Conservation (phyloP, 2,797 vertebrate genomes). For the Loris lydekkerianus region DNA sequence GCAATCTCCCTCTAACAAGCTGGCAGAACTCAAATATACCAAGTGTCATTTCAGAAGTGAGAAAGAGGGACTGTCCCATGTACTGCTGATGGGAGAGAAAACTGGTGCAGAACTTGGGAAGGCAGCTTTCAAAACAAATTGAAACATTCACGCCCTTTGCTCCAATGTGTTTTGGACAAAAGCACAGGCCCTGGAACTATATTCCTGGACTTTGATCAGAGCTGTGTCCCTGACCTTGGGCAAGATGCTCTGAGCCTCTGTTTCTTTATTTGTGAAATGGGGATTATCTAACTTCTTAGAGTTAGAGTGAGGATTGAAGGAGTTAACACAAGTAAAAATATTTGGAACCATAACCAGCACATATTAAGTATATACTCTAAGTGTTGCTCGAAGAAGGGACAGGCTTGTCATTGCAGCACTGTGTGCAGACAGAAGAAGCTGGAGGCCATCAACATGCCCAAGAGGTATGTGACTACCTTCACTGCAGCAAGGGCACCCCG, state of each 20-base stretch:
- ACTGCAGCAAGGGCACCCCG: neutral
- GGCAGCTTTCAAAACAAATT: neutral
- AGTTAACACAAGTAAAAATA: neutral
- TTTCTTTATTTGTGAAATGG: neutral
- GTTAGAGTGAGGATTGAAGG: neutral
- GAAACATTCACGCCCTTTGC: neutral
- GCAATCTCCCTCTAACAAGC: neutral
- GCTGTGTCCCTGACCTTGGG: neutral
- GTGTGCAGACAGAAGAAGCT: neutral
- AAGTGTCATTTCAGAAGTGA: too few relatives aligned
- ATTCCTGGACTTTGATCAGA: neutral
- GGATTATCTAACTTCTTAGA: neutral
- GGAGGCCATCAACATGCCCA: neutral
- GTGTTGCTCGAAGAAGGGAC: neutral
- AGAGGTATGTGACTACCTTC: neutral
- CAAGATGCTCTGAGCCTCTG: neutral
- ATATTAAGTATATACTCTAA: neutral
- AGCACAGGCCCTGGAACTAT: neutral
- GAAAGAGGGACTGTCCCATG: neutral
- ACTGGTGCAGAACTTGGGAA: neutral
- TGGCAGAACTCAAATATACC: neutral
- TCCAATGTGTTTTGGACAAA: neutral
- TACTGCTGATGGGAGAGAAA: too few relatives aligned
- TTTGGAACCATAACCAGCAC: neutral
- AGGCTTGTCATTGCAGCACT: neutral